Conservation (phyloP, 2,797 vertebrate genomes). For the Sternotherus odoratus region DNA sequence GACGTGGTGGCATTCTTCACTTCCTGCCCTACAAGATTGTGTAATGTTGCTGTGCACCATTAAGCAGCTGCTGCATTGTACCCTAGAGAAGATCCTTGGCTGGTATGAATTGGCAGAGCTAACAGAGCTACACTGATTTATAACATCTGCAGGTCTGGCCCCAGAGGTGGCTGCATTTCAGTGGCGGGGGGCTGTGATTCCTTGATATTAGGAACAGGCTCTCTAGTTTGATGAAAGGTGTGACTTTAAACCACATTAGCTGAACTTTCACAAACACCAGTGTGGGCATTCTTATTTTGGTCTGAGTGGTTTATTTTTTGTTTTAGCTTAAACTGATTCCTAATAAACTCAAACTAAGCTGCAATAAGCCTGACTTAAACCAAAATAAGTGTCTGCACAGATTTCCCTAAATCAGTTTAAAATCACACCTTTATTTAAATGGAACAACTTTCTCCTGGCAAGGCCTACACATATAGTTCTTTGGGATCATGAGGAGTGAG, state of each 20-base stretch:
- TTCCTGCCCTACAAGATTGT: not conserved
- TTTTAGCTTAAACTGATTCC: rapidly evolving
- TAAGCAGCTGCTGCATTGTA: not conserved
- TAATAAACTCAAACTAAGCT: rapidly evolving
- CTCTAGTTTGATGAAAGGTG: not conserved
- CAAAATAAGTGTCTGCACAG: rapidly evolving
- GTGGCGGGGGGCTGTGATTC: not conserved
- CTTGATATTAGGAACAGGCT: not conserved
- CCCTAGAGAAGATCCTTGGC: rapidly evolving
- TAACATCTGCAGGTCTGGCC: not conserved
- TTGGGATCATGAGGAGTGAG: rapidly evolving
- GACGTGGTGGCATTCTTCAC: not conserved
- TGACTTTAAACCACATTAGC: too few relatives aligned
- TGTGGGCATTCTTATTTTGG: rapidly evolving
- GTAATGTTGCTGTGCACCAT: not conserved
- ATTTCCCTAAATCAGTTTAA: not conserved
- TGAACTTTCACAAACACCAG: not conserved
- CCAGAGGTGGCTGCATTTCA: rapidly evolving
- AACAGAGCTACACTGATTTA: rapidly evolving
- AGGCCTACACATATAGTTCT: not conserved
- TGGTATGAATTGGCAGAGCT: rapidly evolving
- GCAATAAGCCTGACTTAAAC: not conserved
- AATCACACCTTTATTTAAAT: not conserved
- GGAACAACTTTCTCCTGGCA: not conserved
- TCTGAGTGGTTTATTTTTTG: not conserved